phyloP scores from a whole-genome alignment of 2,888 invertebrate species.

The Scaptomyza cyrtandrae region DNA sequence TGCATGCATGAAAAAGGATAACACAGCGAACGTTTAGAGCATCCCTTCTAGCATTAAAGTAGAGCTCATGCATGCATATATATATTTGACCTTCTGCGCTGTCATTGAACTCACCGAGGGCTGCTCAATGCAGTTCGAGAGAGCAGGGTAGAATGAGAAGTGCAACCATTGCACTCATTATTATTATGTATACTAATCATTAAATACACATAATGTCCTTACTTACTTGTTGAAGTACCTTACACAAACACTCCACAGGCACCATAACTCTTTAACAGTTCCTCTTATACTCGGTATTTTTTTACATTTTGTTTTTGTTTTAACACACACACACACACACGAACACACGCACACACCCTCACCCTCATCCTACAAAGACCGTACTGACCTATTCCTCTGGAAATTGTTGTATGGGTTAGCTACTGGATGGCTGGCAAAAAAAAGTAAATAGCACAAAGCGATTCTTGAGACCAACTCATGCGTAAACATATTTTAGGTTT shows the following conservation, averaged over 20 bases:
- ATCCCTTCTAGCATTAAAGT: slow-evolving; percentile 30
- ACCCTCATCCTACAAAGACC: slow-evolving; percentile 49
- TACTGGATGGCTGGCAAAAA: slow-evolving; percentile 42
- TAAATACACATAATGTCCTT: slow-evolving; percentile 55
- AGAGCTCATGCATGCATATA: slow-evolving; percentile 14
- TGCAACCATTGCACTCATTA: slow-evolving; percentile 54
- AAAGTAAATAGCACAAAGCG: slow-evolving; percentile 59
- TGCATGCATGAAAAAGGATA: slow-evolving; percentile 54
- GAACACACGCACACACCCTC: slow-evolving; percentile 42
- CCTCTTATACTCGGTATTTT: slow-evolving; percentile 20
- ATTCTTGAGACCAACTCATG: slow-evolving; percentile 60
- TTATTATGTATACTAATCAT: slow-evolving; percentile 57
- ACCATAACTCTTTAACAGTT: slow-evolving; percentile 36
- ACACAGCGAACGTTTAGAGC: slow-evolving; percentile 27
- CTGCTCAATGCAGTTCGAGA: slow-evolving; percentile 46
- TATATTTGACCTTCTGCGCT: slow-evolving; percentile 65
- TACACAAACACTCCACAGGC: slow-evolving; percentile 29
- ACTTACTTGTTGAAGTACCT: slow-evolving; percentile 8
- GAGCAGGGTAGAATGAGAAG: slow-evolving; percentile 4
- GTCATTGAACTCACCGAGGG: slow-evolving; percentile 69
- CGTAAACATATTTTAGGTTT: slow-evolving; percentile 63
- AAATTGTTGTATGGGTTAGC: slow-evolving; percentile 70
- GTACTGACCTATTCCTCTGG: slow-evolving; percentile 83
- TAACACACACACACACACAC: slow-evolving; percentile 29
- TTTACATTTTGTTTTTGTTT: too few species aligned